A percentile compares a stretch with the other conserved stretches of the same genome.
Conservation (phyloP, 2,113 vertebrate species). For the Oncorhynchus keta region DNA sequence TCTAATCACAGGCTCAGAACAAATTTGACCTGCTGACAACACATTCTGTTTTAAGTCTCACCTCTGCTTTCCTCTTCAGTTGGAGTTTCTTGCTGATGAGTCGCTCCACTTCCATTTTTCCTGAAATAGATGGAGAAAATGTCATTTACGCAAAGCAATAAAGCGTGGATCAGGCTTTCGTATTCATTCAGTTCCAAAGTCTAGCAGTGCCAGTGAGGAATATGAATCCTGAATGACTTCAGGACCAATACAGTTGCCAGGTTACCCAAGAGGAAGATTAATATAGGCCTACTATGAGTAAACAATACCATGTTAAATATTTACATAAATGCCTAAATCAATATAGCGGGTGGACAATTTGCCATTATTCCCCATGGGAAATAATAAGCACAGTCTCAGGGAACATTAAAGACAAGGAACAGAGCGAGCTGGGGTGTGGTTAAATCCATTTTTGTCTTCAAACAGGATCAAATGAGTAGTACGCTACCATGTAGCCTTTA, state of each 20-base stretch:
- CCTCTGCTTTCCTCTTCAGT: conserved; percentile 74
- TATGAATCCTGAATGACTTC: not conserved
- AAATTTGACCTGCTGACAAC: not conserved
- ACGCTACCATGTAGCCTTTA: too few relatives aligned
- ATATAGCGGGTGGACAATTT: not conserved
- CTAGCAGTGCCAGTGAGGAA: not conserved
- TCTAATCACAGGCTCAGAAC: not conserved
- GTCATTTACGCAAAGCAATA: not conserved
- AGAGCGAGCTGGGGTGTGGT: too few relatives aligned
- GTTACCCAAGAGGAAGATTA: not conserved
- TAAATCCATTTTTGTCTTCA: too few relatives aligned
- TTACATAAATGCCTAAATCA: not conserved
- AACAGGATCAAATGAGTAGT: too few relatives aligned
- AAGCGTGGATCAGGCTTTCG: not conserved
- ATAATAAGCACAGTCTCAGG: too few relatives aligned
- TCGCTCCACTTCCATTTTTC: conserved; percentile 68
- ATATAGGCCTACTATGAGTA: not conserved
- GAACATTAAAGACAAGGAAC: too few relatives aligned
- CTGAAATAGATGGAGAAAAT: conserved; percentile 54
- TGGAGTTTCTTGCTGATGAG: conserved; percentile 70
- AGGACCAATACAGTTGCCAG: not conserved
- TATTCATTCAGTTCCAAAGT: not conserved
- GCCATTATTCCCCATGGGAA: too few relatives aligned
- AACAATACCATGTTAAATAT: not conserved
- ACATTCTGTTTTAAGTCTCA: conserved; percentile 29